These are phyloP conservation scores for Labroides dimidiatus DNA, from an alignment of 2,797 vertebrate genomes.

Conservation along the genomic window DNA sequence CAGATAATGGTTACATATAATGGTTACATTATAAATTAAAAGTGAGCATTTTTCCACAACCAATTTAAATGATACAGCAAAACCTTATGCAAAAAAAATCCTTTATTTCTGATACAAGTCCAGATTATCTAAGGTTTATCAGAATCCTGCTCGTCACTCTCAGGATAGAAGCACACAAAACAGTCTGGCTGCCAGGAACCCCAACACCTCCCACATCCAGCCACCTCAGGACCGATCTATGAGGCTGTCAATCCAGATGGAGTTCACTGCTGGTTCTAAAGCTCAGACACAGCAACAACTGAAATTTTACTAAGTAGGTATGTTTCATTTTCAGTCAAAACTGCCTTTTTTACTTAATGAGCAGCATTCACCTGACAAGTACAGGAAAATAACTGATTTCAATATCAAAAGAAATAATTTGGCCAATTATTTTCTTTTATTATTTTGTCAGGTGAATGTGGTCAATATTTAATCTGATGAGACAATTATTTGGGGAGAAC, in stretches of 20 bases:
- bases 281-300: constrained; percentile 6
- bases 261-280: constrained; percentile 22
- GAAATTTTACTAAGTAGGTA: too few relatives aligned
- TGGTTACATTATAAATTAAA: too few relatives aligned
- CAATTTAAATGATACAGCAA: not conserved
- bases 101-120: constrained; percentile 2
- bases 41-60: not conserved
- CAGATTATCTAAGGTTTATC: constrained; percentile 9
- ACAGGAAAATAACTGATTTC: too few relatives aligned
- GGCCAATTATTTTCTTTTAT: too few relatives aligned
- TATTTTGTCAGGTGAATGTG: too few relatives aligned
- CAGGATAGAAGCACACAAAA: constrained; percentile 29
- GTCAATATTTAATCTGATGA: too few relatives aligned
- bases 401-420: too few relatives aligned
- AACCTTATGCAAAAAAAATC: not conserved
- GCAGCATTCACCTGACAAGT: too few relatives aligned
- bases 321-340: too few relatives aligned
- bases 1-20: too few relatives aligned
- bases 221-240: constrained; percentile 44
- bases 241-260: constrained; percentile 51
- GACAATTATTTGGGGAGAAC: too few relatives aligned
- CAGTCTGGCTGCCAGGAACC: constrained; percentile 19
- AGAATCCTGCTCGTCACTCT: constrained; percentile 11
- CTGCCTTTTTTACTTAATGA: too few relatives aligned
- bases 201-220: constrained; percentile 49